Base-by-base conservation (phyloP, 1,140 invertebrate species). In the Goniozus legneri region DNA sequence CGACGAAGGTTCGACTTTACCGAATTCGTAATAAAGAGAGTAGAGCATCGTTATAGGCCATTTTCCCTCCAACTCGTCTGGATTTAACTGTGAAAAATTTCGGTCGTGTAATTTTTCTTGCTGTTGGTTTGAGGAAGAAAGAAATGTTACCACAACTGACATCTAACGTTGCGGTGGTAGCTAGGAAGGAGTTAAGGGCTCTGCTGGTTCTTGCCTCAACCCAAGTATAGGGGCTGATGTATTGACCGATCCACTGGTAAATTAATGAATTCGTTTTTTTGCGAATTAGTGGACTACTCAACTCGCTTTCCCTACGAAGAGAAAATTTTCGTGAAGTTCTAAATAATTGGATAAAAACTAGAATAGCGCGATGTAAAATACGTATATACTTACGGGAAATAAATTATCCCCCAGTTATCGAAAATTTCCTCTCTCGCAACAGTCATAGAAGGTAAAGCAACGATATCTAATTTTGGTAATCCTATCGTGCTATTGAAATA, bases 381-480 rank as follows among this genome's bases (percentile, higher is more conserved):
- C 27, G 14, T n/a, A 14, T 32, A 19, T 18, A 10, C 1, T 12
- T 12, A 27, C 32, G 2, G 12, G 20, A 24, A 8, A 36, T 21
- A 73, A 50, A 89, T 80, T 3, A 91, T 69, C 3, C 88, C 88
- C 87, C 86, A 90, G 60, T 81, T 84, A 58, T 88, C 85, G 31
- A 85, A 84, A 0, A 84, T 82, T 56, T 81, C 81, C 10, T 27
- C 24, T 6, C 4, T 10, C 0, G 79, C 76, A 0, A 80, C 79
- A 49, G 83, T 80, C 60, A 92, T 90, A 58, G 87, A 87, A 1
- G 92, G 92, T 36, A 96, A 75, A 1, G 89, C 91, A 0, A 95
- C 80, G 10, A 94, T 75, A 70, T 97, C 92, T 39, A 90, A 69
- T 67, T 88, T 85, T 0, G 79, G 72, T 8, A 92, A 64, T 2